A percentile compares a stretch with the other conserved stretches of the same genome.
These are phyloP conservation scores for Mormyrus hasselquistii DNA, from an alignment of 2,797 vertebrate species.

Conservation along the genomic window DNA sequence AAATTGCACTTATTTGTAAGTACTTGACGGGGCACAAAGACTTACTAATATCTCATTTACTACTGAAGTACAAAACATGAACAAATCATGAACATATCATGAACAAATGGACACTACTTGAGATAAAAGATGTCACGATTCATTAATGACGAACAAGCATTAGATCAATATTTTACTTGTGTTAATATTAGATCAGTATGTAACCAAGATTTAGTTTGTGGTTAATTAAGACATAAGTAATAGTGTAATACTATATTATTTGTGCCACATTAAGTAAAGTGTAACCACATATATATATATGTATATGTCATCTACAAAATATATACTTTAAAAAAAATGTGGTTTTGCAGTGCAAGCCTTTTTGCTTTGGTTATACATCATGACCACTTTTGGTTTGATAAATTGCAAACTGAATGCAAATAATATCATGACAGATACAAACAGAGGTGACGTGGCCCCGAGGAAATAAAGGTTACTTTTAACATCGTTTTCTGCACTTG, in stretches of 20 bases:
- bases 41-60: neutral
- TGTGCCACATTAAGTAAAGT: neutral
- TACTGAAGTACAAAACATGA: neutral
- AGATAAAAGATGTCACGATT: neutral
- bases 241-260: neutral
- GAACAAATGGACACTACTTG: neutral
- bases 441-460: neutral
- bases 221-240: neutral
- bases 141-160: neutral
- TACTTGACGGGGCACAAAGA: neutral
- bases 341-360: neutral
- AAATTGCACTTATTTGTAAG: neutral
- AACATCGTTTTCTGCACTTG: neutral
- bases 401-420: constrained; percentile 10
- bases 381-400: constrained; percentile 8
- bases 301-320: neutral
- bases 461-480: constrained; percentile 15
- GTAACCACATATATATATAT: neutral
- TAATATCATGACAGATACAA: constrained; percentile 5
- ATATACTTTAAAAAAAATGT: neutral
- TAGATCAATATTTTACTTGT: neutral
- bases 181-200: neutral
- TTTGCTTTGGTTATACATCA: neutral
- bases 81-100: neutral
- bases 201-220: neutral